Evolutionary conservation across 1,140 invertebrate genomes (phyloP).

Genomic region (Proctacanthus coquilletti): DNA sequence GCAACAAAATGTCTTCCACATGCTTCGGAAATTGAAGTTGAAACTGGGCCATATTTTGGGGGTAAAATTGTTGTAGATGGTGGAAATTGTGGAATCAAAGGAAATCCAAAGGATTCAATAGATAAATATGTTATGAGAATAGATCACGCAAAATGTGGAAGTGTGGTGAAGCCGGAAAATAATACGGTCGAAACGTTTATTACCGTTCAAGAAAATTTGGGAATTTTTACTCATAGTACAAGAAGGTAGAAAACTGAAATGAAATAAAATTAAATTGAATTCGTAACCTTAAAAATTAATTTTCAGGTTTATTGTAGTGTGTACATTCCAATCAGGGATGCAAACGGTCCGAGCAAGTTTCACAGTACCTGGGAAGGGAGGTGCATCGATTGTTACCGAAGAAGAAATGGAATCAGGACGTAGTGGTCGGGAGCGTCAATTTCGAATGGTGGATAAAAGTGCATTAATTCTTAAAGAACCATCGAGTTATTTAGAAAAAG

Average conservation of each 20-base stretch:
- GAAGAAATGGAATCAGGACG: conserved; percentile 19
- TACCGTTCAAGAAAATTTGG: conserved; percentile 62
- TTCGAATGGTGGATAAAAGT: conserved; percentile 24
- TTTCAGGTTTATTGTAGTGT: conserved; percentile 52
- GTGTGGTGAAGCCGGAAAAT: conserved; percentile 48
- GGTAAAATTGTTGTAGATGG: conserved; percentile 51
- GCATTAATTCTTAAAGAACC: conserved; percentile 20
- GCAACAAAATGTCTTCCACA: conserved; percentile 59
- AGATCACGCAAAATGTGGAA: conserved; percentile 58
- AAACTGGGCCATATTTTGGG: conserved; percentile 59
- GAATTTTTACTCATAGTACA: conserved; percentile 65
- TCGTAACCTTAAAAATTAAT: conserved; percentile 1
- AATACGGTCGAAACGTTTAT: conserved; percentile 58
- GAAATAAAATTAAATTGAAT: background rate
- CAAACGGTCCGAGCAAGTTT: conserved; percentile 59
- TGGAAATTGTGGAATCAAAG: conserved; percentile 42
- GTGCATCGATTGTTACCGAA: conserved; percentile 15
- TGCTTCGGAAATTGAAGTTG: conserved; percentile 61
- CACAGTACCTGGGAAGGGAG: conserved; percentile 39
- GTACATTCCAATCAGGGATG: conserved; percentile 62
- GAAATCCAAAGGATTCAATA: conserved; percentile 43
- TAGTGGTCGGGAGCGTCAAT: conserved; percentile 18
- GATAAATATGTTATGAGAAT: conserved; percentile 57
- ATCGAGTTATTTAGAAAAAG: conserved; percentile 1
- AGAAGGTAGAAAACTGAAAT: conserved; percentile 32